Base-by-base conservation (phyloP, 2,888 invertebrate genomes). In the Axea sp. region DNA sequence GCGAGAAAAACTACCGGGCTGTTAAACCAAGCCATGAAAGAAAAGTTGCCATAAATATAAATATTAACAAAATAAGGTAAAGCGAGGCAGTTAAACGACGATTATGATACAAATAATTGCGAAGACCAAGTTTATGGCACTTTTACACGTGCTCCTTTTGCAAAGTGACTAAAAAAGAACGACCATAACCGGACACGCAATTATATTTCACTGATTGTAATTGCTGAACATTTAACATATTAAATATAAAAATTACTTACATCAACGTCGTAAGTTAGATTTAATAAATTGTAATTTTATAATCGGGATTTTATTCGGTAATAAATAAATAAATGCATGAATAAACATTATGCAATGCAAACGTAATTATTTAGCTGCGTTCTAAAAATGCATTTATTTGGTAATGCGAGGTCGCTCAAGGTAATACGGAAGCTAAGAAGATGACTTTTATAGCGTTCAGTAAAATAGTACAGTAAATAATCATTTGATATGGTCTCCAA, bases 361-460 rank as follows among this genome's bases (percentile, higher is more conserved):
- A n/a, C n/a, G n/a, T n/a, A n/a, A n/a, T n/a, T n/a, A n/a, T n/a
- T n/a, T n/a, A n/a, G n/a, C n/a, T n/a, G n/a, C n/a, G 7, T 24
- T 37, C 1, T 11, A 41, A 24, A 41, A 41, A 24, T 12, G 2
- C 3, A 12, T 6, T 11, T 7, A 22, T 41, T 41, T 28, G 35
- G 35, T n/a, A 28, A 39, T 15, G 39, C 22, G 14, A 30, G 19
- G 51, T 41, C n/a, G n/a, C n/a, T n/a, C n/a, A n/a, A n/a, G n/a
- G 79, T 78, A 78, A 81, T 78, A 78, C 78, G 79, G 81, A 82
- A 82, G 78, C 74, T 64, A 24, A 22, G 11, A 49, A 55, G 47
- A 55, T 57, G 62, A 75, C 77, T 81, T 79, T 82, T 81, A 82
- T 79, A 80, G 81, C 76, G 75, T 62, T 71, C 60, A 60, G 77